Conservation (phyloP, 2,113 vertebrate species). For the Athene noctua region DNA sequence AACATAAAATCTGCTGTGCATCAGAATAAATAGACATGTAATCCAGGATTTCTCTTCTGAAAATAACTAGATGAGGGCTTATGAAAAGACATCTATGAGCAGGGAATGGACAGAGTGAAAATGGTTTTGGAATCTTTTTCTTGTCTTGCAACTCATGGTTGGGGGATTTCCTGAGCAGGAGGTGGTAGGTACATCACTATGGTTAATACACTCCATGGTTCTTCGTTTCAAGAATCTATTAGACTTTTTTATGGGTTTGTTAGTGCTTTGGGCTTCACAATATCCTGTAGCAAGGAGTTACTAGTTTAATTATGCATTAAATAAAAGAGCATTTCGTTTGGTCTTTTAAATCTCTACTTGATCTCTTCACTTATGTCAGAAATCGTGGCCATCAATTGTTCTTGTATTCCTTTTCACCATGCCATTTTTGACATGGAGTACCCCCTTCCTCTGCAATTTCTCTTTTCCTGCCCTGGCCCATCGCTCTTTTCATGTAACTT, state of each 20-base stretch:
- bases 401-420: background rate
- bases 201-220: background rate
- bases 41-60: background rate
- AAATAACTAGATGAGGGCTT: background rate
- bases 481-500: background rate
- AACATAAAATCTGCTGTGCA: background rate
- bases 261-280: background rate
- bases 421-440: background rate
- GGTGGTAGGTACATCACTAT: background rate
- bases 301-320: background rate
- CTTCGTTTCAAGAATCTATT: background rate
- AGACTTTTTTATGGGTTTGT: background rate
- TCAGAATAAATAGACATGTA: background rate
- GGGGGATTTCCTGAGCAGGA: background rate
- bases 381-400: background rate
- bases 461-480: background rate
- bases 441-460: background rate
- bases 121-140: background rate
- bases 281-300: background rate
- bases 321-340: background rate
- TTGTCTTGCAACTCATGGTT: background rate
- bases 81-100: rapidly evolving
- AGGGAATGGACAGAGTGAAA: background rate
- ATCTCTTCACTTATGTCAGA: background rate
- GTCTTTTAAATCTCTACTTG: background rate